phyloP scores from a whole-genome alignment of 2,888 invertebrate species.

The Chirona hameri region DNA sequence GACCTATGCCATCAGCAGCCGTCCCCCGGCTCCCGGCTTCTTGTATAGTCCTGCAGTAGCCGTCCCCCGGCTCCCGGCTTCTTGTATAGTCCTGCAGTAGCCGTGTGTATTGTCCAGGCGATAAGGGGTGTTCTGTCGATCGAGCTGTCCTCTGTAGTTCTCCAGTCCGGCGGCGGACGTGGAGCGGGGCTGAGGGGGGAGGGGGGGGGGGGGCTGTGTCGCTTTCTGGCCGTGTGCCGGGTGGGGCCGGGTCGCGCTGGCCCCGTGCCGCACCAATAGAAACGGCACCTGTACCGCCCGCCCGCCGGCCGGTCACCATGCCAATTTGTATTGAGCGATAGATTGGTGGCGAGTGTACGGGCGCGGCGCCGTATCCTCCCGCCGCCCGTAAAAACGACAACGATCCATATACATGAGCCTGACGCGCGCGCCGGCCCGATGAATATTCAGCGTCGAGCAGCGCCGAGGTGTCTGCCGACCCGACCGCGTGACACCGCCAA shows the following conservation, averaged over 20 bases:
- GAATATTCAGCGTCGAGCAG: not conserved
- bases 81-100: too few relatives aligned
- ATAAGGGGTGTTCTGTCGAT: too few relatives aligned
- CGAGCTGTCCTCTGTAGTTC: too few relatives aligned
- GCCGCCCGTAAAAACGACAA: slow-evolving; percentile 2
- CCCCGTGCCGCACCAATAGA: too few relatives aligned
- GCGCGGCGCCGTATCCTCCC: not conserved
- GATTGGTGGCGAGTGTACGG: not conserved
- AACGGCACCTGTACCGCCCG: not conserved
- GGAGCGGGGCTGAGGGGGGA: not conserved
- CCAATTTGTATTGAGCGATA: not conserved
- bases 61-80: too few relatives aligned
- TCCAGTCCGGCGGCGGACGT: not conserved
- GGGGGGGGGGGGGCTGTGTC: too few relatives aligned
- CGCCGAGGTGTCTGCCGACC: not conserved
- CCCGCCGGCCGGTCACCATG: not conserved
- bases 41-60: too few relatives aligned
- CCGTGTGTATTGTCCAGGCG: too few relatives aligned
- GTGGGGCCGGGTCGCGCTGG: too few relatives aligned
- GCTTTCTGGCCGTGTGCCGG: too few relatives aligned
- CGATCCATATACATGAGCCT: slow-evolving; percentile 23
- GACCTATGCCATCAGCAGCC: too few relatives aligned
- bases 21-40: too few relatives aligned
- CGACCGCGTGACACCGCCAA: not conserved
- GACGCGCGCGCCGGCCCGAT: not conserved